Base-by-base conservation (phyloP, 1,140 invertebrate species). In the Drosophila navojoa region DNA sequence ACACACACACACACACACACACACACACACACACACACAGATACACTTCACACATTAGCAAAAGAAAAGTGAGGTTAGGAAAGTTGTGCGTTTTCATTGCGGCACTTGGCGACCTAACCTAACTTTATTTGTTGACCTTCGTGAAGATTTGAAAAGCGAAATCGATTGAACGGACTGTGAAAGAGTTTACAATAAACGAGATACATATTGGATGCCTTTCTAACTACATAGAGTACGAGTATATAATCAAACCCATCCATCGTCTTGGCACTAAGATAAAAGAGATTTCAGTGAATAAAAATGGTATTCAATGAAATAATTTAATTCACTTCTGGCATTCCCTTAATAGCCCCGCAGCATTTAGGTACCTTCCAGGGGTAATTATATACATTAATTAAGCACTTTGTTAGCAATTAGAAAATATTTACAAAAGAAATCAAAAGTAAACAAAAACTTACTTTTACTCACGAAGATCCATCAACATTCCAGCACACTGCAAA, bases 111-210 rank as follows among this genome's bases (percentile, higher is more conserved):
- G 44, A 58, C 54, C 42, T 32, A 29, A 29, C 22, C 45, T 44
- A 58, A 49, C 2, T 59, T 40, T 59, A 16, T 7, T n/a, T 29
- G 25, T 60, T 69, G 35, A 35, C 50, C 52, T 38, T 64, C n/a
- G 42, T 5, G 0, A 6, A n/a, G 16, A 9, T 40, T 22, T 55
- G 35, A 32, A 53, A 16, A 32, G 6, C 16, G 2, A 25, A 55
- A 25, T 25, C 5, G 35, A 55, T 55, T 22, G 47, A 13, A 4
- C 27, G 29, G 15, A 45, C 1, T 54, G 15, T 44, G 5, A 5
- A 57, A 16, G 3, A 11, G 13, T 5, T 29, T 32, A 53, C 29
- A 53, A 16, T 53, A 15, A 45, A 58, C n/a, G 2, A 29, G 5
- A 58, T 32, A 16, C 32, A 32, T 53, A 32, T 15, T 7, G 6